Base-by-base conservation (phyloP, 2,888 invertebrate genomes). In the Ectemnius continuus region DNA sequence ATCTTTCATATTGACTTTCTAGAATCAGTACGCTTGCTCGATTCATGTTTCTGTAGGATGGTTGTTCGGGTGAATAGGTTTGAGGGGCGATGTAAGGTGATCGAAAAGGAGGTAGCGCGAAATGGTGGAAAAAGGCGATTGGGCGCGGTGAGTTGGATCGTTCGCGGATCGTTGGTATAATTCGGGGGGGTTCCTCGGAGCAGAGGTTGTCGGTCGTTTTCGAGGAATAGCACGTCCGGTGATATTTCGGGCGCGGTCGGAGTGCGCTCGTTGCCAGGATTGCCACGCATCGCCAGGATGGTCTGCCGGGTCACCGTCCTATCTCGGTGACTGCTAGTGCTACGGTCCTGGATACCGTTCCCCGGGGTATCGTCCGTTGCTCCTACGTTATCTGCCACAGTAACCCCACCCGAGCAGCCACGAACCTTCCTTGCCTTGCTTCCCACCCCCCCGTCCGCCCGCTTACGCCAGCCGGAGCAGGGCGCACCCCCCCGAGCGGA, bases 351-450 rank as follows among this genome's bases (percentile, higher is more conserved):
- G 79, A 73, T 80, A 83, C 68, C 78, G 79, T 75, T 87, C 86
- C 85, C 86, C 56, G 46, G 85, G 83, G 86, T 82, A 85, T 84
- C 83, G 83, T 86, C 76, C 70, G 68, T 75, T 80, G 76, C 72
- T 74, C 74, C 69, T 70, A 71, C 78, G 84, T 83, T 84, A 84
- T 84, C 85, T 73, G 70, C 78, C 48, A 73, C 73, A 73, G 77
- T 70, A 74, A 79, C 71, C 67, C 61, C 58, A 59, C 67, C 68
- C 48, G 16, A 60, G 16, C 56, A 56, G 57, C 47, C 61, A 20
- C 28, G 46, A 20, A 23, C 5, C 8, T 11, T 6, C 36, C 36
- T 23, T 36, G 36, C 36, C 36, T 36, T 36, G 36, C 36, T 11
- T 36, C 11, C 36, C 36, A 36, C 8, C 36, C 8, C 8, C 36